Evolutionary conservation across 2,888 invertebrate species (phyloP), one percentile per base, ranked within the genome.

Genomic region (Chromoteleia sp.): DNA sequence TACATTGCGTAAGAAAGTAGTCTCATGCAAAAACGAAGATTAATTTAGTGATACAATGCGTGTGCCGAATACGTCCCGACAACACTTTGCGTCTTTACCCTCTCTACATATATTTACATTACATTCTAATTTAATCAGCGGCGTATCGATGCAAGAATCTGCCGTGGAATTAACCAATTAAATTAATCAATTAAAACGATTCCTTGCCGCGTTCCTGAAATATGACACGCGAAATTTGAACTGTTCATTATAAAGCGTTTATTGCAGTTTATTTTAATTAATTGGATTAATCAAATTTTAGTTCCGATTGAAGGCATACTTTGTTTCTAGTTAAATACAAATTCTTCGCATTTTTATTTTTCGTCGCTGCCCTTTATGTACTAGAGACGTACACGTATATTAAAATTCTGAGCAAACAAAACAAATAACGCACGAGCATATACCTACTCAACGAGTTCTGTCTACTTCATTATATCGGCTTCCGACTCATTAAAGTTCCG

Each of bases 1-100:
- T 85, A 82, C 86, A 85, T 88, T 88, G 88, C 88, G 88, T 88
- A 88, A 88, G 88, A 85, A 87, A 87, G 87, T 88, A 87, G 88
- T 87, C 86, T 54, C 74, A 61, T 79, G 74, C 75, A 75, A 82
- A 79, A 82, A 82, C 65, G 61, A 79, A 75, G 70, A 79, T 70
- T 65, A 63, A 71, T 82, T 82, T 82, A 82, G 78, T 71, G 79
- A 75, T 68, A 74, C 75, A 78, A 82, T 75, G 75, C 80, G 80
- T 81, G 80, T 81, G 75, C 75, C 75, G 80, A 81, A 81, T 81
- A 75, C 80, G 70, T 70, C 29, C 68, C 68, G 48, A 71, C 78
- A 73, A 79, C 79, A 79, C 79, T 79, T 61, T 36, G 61, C 56
- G 63, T 56, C 59, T 50, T 17, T 54, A 52, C 33, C 48, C 50